Evolutionary conservation across 2,888 invertebrate genomes (phyloP), one percentile per base, ranked within the genome.

Genomic region (Synanthedon andrenaeformis): DNA sequence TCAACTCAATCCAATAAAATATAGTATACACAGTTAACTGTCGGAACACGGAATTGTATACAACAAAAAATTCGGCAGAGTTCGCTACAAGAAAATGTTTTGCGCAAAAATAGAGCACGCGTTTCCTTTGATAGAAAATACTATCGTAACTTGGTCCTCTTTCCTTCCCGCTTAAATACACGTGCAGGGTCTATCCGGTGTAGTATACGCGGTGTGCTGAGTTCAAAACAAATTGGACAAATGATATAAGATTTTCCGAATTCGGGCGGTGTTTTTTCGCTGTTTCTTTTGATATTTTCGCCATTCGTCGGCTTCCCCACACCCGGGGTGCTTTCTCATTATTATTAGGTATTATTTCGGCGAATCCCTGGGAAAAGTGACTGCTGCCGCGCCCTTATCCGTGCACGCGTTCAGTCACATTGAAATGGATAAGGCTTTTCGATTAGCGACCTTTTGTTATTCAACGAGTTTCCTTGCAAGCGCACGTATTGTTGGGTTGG

Each of bases 251-350:
- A 77, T 78, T 76, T 76, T 67, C 67, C 68, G 60, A 65, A 66
- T 66, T 60, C 59, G 55, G 62, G 69, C 70, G 58, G 55, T 63
- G 61, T 73, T 70, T 70, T 77, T 73, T 62, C 63, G 62, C 55
- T 54, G 49, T 69, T 74, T 70, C 66, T 72, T 74, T 67, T 70
- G 63, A 69, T 72, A 70, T 73, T 70, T 72, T 69, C 63, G 62
- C 61, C 59, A 62, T 66, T 68, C 65, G 65, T 53, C 65, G 64
- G 62, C 64, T 61, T 60, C 59, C 57, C 57, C 49, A 28, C 50
- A 48, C 51, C 51, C 19, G 54, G 52, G 54, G 59, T 51, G 54
- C 60, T 53, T 61, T 61, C 62, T 69, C 59, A 63, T 74, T 69
- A 67, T 72, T 74, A 71, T 49, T 49, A 45, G 45, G 45, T 45